Base-by-base conservation (phyloP, 2,797 vertebrate species). In the Cetoscarus ocellatus region DNA sequence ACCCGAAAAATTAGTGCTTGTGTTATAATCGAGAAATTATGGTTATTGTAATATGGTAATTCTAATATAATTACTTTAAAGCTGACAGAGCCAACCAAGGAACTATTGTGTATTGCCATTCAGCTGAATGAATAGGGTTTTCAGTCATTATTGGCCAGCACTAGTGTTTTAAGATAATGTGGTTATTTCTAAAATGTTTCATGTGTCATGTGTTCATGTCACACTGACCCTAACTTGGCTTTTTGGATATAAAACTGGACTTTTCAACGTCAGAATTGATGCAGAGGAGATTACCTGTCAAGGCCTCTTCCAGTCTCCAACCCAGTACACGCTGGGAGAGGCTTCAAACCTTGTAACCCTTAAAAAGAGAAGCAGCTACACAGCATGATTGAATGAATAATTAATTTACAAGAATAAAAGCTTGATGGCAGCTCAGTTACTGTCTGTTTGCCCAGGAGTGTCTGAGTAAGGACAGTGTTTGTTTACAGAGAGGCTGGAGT, bases 391-490 rank as follows among this genome's bases (percentile, higher is more conserved):
- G n/a, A 62, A 17, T 47, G 3, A 49, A 68, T 67, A 53, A 61
- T 71, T 64, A n/a, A 75, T 67, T 48, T 55, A 42, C 10, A 55
- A 34, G 40, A 39, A 66, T 18, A 44, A 39, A 65, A 72, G 39
- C 54, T 27, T 53, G 15, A 55, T 9, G 10, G 12, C 10, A 8
- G 48, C 47, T 38, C 19, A 55, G 47, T 39, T 34, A n/a, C n/a
- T 76, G 54, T 57, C 17, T 69, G 18, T 58, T 56, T 75, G 10
- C 51, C 14, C 19, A n/a, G 45, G 67, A 18, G 61, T 34, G 34
- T 67, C 56, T 64, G 58, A 64, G 49, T 18, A 15, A 13, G 8
- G 18, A 42, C 5, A 9, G 43, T 66, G 43, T 60, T 39, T 10
- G 66, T 56, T 59, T 51, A 70, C 50, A 36, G 19, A 36, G 0